A percentile compares a stretch with the other conserved stretches of the same genome.
phyloP scores from a whole-genome alignment of 2,113 vertebrate species.

The Rissa tridactyla region DNA sequence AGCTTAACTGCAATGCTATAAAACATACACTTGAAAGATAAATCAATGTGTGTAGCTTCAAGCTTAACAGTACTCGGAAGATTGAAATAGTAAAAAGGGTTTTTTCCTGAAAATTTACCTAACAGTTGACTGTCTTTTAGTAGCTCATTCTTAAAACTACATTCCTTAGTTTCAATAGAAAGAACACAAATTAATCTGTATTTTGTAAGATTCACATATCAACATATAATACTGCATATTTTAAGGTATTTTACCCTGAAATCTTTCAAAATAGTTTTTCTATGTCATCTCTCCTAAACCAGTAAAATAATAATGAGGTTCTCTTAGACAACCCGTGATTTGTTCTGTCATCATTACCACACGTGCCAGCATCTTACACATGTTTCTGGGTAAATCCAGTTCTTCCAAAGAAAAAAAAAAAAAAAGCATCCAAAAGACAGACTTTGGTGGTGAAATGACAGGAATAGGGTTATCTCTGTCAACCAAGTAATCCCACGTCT shows the following conservation, averaged over 20 bases:
- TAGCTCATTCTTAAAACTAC: not conserved
- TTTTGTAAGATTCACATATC: not conserved
- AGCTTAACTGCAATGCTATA: not conserved
- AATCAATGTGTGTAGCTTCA: not conserved
- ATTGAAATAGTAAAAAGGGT: accelerated
- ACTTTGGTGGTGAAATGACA: not conserved
- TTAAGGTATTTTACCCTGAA: not conserved
- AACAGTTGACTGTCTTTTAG: not conserved
- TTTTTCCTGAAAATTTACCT: not conserved
- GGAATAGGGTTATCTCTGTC: constrained; percentile 1
- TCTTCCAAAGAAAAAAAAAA: not conserved
- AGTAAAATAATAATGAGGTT: not conserved
- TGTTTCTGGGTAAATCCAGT: not conserved
- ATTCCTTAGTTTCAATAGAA: not conserved
- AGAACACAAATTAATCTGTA: not conserved
- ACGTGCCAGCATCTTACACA: not conserved
- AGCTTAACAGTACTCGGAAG: not conserved
- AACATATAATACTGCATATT: not conserved
- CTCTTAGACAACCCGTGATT: not conserved
- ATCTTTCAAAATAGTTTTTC: not conserved
- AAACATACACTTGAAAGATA: not conserved
- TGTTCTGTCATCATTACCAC: not conserved
- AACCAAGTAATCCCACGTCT: not conserved
- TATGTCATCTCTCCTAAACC: not conserved
- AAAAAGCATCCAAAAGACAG: not conserved